Percentiles rank a stretch among this genome's conserved stretches.
These are phyloP conservation scores for Urocitellus parryii DNA, from an alignment of 2,113 vertebrate genomes.

Conservation along the genomic window DNA sequence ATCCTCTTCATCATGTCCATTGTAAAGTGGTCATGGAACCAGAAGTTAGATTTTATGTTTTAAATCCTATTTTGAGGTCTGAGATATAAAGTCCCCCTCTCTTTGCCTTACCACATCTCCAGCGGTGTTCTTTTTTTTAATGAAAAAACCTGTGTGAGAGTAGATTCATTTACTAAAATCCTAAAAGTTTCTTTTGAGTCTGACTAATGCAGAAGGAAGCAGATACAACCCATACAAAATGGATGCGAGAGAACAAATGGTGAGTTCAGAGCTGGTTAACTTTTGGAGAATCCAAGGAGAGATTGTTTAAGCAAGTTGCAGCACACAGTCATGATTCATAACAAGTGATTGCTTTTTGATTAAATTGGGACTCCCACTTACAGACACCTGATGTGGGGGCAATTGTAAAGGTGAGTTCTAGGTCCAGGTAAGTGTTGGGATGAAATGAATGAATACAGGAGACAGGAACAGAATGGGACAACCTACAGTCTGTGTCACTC, in stretches of 20 bases:
- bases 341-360: no score
- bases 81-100: background rate
- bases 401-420: background rate
- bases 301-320: background rate
- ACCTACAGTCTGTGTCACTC: no score
- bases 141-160: no score
- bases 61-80: no score
- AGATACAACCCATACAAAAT: background rate
- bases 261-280: background rate
- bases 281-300: background rate
- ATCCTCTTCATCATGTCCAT: no score
- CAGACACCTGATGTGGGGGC: background rate
- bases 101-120: no score
- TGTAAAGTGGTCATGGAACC: no score
- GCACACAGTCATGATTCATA: background rate
- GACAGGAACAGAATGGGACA: no score
- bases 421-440: background rate
- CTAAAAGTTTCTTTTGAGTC: background rate
- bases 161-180: no score
- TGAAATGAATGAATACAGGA: no score
- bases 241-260: background rate
- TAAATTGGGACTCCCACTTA: background rate
- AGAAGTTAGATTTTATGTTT: no score
- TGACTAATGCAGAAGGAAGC: background rate
- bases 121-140: background rate